Conservation (phyloP, 2,797 vertebrate genomes). For the Aeoliscus strigatus region DNA sequence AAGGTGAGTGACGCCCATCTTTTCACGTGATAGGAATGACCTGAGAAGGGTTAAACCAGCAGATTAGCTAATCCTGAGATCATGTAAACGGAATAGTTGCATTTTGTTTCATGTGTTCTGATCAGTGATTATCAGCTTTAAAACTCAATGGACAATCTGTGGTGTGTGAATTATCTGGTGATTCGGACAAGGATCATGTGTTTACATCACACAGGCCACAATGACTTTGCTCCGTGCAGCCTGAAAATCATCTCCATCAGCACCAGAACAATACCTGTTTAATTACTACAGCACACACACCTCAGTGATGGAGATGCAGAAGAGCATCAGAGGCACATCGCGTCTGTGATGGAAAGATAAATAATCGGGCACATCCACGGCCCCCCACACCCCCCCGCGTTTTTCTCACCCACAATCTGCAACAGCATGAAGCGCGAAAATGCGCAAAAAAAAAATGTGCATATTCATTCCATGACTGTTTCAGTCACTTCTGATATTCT, state of each 20-base stretch:
- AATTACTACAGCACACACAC: no score
- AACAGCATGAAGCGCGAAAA: no score
- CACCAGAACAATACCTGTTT: conserved; percentile 1
- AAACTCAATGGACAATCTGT: not conserved
- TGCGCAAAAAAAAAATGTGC: no score
- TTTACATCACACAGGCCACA: conserved; percentile 57
- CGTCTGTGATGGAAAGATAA: no score
- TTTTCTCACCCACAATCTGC: no score
- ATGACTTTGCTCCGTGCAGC: conserved; percentile 20
- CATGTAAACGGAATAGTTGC: conserved; percentile 4
- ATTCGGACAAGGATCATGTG: conserved; percentile 24
- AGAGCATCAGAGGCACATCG: no score
- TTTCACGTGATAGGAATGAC: conserved; percentile 47
- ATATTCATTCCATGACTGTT: conserved; percentile 5
- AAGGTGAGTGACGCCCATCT: conserved; percentile 66
- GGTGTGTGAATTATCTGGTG: no score
- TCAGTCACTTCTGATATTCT: not conserved
- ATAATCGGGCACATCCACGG: no score
- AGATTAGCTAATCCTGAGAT: conserved; percentile 20
- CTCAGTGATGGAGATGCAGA: no score
- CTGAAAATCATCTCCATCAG: conserved; percentile 8
- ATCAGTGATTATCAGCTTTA: not conserved
- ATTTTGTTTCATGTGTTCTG: conserved; percentile 4
- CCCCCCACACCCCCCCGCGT: no score
- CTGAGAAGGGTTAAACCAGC: conserved; percentile 50